Base-by-base conservation (phyloP, 1,140 invertebrate species). In the Drosophila saltans region DNA sequence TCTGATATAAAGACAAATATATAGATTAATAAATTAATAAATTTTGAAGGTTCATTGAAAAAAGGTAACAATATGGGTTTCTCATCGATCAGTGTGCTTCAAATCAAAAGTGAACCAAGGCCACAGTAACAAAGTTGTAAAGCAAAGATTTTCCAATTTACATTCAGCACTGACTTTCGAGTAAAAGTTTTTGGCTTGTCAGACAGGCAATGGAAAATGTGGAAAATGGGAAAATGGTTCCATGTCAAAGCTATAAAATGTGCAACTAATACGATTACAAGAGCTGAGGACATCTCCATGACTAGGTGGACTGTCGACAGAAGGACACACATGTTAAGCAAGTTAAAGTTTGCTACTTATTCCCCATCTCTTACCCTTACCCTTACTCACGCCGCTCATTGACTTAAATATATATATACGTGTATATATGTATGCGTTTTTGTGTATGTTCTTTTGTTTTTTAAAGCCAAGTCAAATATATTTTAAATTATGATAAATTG, bases 231-330 rank as follows among this genome's bases (percentile, higher is more conserved):
- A 55, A 55, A 55, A 55, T 55, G 56, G 30, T 9, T 21, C 58
- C 69, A 45, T 74, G 74, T 79, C 68, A 72, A 69, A 66, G 68
- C 70, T 80, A 89, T 86, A 80, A 88, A 89, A 89, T 83, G 84
- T 88, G 83, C 83, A 89, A 80, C 84, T 88, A 88, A 88, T 88
- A 78, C 84, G 83, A 88, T 88, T 88, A 88, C 84, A 79, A 75
- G 45, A 52, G 28, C 41, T 39, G 11, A 63, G 56, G 26, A 10
- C 59, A 16, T 48, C 33, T 36, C 10, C 11, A 39, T n/a, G 28
- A 28, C 66, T 30, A 48, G 21, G 58, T 16, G 30, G 45, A 36
- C 36, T 62, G 59, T 9, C 7, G 36, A 28, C 59, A 41, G 36
- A 26, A 24, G 16, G 36, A 61, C 59, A 61, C 57, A 68, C 21